Evolutionary conservation across 2,113 vertebrate species (phyloP), one percentile per base, ranked within the genome.

Genomic region (Cisticola juncidis): DNA sequence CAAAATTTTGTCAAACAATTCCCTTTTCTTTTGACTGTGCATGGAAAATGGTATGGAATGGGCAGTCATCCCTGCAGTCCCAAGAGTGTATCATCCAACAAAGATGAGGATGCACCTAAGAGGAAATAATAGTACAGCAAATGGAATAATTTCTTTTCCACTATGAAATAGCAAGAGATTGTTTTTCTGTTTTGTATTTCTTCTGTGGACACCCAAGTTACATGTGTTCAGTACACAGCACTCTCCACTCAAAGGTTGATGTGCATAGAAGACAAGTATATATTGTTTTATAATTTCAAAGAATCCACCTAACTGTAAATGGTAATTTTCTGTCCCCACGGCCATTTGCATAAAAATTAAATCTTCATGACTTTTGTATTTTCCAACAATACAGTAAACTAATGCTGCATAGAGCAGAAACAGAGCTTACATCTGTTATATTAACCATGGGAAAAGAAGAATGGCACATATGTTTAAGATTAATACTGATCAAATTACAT

Each of bases 401-500:
- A 92, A 84, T 64, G 28, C 42, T 84, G 17, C 76, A 28, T 2
- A 83, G 62, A 66, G 81, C 65, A 83, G 47, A 78, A 87, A 51
- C 8, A 64, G 29, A 29, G 47, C 19, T 62, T 76, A 51, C 33
- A 77, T 94, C 50, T 93, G 60, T 54, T 95, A 47, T 22, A 89
- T 64, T 80, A 93, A 89, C 50, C 81, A 92, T 28, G 68, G 83
- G 81, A 90, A 93, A 95, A 85, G 71, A 89, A 72, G 73, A 91
- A 92, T 64, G 29, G 47, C 47, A 86, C 94, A 90, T 83, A 86
- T 94, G 90, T 88, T 96, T 92, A 90, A 95, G 87, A 87, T 95
- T 92, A 96, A 82, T 65, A 50, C 56, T 81, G 65, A 77, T 95
- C 85, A 93, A 93, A 93, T 90, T 80, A 91, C 65, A 61, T 3